Percentiles rank a stretch among this genome's conserved stretches.
These are phyloP conservation scores for Ondatra zibethicus DNA, from an alignment of 2,113 vertebrate genomes.

Conservation along the genomic window DNA sequence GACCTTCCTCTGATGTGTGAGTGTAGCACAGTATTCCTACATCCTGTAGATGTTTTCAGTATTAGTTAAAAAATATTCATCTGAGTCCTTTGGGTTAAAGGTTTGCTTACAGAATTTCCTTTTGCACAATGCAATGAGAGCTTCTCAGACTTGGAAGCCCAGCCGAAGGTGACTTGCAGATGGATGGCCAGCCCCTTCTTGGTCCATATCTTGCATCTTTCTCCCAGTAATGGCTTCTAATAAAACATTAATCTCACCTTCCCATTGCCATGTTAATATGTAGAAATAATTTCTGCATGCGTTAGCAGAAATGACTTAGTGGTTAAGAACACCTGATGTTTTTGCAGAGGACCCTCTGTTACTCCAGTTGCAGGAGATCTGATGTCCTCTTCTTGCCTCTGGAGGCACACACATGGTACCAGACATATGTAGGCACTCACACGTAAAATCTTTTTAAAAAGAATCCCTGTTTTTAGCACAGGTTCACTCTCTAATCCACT, in stretches of 20 bases:
- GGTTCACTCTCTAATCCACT: background rate
- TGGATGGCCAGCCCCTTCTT: background rate
- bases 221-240: background rate
- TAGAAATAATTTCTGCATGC: background rate
- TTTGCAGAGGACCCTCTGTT: background rate
- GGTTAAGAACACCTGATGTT: background rate
- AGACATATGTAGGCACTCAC: background rate
- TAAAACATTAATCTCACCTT: background rate
- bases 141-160: background rate
- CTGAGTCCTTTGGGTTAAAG: slow-evolving; percentile 28
- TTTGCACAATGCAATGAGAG: background rate
- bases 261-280: background rate
- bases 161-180: background rate
- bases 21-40: background rate
- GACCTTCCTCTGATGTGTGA: background rate
- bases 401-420: background rate
- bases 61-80: background rate
- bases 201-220: background rate
- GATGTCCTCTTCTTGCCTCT: background rate
- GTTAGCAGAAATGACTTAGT: background rate
- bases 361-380: background rate
- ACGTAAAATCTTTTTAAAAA: background rate
- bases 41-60: background rate
- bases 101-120: slow-evolving; percentile 37
- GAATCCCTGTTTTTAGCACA: slow-evolving; percentile 6